These are phyloP conservation scores for Hemiscyllium ocellatum DNA, from an alignment of 2,113 vertebrate genomes.

Conservation along the genomic window DNA sequence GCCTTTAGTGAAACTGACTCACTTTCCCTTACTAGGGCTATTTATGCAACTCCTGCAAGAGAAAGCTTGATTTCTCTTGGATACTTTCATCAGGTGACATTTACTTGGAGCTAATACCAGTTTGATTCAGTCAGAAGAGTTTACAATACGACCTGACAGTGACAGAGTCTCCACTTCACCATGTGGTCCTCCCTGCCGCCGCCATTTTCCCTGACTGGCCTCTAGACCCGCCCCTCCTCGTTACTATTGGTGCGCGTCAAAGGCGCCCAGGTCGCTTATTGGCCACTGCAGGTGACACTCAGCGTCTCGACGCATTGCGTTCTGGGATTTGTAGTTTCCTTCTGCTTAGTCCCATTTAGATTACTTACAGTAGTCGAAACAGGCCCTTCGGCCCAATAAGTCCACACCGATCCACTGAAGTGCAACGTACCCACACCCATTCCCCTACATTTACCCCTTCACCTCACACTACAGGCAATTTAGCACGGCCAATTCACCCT, in stretches of 20 bases:
- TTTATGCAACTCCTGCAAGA: too few species aligned
- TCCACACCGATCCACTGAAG: too few species aligned
- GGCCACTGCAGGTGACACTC: neutral
- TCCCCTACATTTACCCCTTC: too few species aligned
- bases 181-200: neutral
- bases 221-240: neutral
- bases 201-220: neutral
- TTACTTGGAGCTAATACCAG: neutral
- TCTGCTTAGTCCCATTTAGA: neutral
- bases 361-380: too few species aligned
- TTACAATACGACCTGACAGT: neutral
- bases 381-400: too few species aligned
- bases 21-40: neutral
- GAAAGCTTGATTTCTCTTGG: neutral
- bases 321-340: neutral
- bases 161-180: neutral
- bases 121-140: neutral
- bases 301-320: accelerated
- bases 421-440: too few species aligned
- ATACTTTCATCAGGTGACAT: neutral
- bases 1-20: neutral
- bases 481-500: too few species aligned
- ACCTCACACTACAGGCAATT: too few species aligned
- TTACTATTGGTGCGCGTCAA: neutral
- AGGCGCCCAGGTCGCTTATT: neutral